These are phyloP conservation scores for Rana temporaria DNA, from an alignment of 2,113 vertebrate species.

Conservation along the genomic window DNA sequence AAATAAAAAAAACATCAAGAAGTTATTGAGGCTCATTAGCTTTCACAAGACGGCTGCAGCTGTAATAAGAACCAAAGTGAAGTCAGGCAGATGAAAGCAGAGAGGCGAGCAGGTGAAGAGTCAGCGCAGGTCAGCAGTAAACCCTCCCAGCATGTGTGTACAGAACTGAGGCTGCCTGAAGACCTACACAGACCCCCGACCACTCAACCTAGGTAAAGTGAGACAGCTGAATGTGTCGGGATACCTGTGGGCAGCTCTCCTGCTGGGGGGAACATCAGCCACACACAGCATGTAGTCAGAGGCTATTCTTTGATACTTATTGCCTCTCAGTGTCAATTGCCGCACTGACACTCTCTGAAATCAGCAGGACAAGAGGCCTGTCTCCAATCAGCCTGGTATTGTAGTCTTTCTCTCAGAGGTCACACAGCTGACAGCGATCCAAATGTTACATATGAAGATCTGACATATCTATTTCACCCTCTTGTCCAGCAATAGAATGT, in stretches of 20 bases:
- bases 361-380: constrained; percentile 29
- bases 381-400: constrained; percentile 12
- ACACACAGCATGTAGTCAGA: not conserved
- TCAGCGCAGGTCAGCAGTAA: not conserved
- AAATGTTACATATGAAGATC: constrained; percentile 43
- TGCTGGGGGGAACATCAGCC: not conserved
- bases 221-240: not conserved
- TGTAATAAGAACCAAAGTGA: too few relatives aligned
- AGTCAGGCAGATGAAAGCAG: too few relatives aligned
- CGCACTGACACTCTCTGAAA: not conserved
- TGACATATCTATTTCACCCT: constrained; percentile 46
- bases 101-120: not conserved
- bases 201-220: constrained; percentile 25
- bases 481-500: constrained; percentile 31
- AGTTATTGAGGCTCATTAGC: too few relatives aligned
- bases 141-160: constrained; percentile 33
- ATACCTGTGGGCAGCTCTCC: not conserved
- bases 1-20: too few relatives aligned
- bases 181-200: not conserved
- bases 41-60: too few relatives aligned
- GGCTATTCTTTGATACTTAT: not conserved
- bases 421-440: constrained; percentile 28
- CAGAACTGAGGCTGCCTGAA: constrained; percentile 3
- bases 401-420: constrained; percentile 27
- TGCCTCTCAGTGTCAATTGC: not conserved